phyloP scores from a whole-genome alignment of 2,888 invertebrate genomes.

The Perizoma affinitatum region DNA sequence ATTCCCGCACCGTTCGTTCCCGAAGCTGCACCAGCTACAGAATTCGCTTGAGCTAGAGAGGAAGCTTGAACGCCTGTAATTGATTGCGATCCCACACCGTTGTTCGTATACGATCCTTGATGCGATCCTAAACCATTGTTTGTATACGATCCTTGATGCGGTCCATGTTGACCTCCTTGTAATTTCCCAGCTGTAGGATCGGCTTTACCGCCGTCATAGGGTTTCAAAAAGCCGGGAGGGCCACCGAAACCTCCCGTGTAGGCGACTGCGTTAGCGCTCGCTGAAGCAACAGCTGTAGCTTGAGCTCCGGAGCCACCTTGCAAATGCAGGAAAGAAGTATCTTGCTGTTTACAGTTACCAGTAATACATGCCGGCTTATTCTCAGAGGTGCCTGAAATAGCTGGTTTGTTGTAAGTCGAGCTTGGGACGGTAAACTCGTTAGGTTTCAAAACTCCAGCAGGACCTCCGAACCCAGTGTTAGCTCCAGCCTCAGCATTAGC shows the following conservation, averaged over 20 bases:
- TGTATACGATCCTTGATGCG: slow-evolving; percentile 24
- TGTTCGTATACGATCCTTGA: slow-evolving; percentile 14
- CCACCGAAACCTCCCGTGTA: slow-evolving; percentile 76
- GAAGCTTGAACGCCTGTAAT: slow-evolving; percentile 5
- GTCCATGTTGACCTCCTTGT: slow-evolving; percentile 33
- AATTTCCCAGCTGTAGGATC: slow-evolving; percentile 26
- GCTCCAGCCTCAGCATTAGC: slow-evolving; percentile 8
- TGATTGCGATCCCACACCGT: slow-evolving; percentile 9
- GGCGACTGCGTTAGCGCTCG: slow-evolving; percentile 40
- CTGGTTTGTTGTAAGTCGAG: slow-evolving; percentile 18
- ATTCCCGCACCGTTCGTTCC: slow-evolving; percentile 36
- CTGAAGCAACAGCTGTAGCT: slow-evolving; percentile 27
- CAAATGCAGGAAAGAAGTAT: slow-evolving; percentile 15
- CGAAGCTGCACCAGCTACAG: slow-evolving; percentile 50
- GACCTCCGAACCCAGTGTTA: slow-evolving; percentile 56
- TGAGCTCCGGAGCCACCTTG: slow-evolving; percentile 23
- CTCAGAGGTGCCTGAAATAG: slow-evolving; percentile 23
- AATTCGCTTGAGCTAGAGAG: slow-evolving; percentile 47
- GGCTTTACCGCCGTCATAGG: slow-evolving; percentile 62
- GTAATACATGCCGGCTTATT: slow-evolving; percentile 20
- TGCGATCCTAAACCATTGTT: slow-evolving; percentile 19
- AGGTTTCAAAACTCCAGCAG: slow-evolving; percentile 59
- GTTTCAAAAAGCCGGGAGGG: slow-evolving; percentile 70
- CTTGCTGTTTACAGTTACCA: slow-evolving; percentile 17
- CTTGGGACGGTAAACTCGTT: slow-evolving; percentile 46